Conservation (phyloP, 2,888 invertebrate genomes). For the Apotomis turbidana region DNA sequence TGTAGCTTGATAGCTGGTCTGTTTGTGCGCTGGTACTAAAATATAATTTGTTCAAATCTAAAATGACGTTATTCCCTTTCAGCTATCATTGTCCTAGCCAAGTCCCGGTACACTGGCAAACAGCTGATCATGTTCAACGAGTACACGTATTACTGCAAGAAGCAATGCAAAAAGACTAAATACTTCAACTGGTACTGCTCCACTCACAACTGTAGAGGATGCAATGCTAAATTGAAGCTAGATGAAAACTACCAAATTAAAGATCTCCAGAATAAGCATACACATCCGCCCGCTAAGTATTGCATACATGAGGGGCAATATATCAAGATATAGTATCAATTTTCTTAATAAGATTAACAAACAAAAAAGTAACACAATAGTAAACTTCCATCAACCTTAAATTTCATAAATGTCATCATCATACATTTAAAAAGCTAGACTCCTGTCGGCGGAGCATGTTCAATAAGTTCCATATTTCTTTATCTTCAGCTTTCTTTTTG, state of each 20-base stretch:
- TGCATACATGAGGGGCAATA: slow-evolving; percentile 67
- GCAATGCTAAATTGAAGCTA: slow-evolving; percentile 68
- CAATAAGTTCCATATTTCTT: too few relatives aligned
- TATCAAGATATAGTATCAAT: slow-evolving; percentile 54
- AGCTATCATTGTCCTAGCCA: slow-evolving; percentile 64
- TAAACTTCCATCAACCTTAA: too few relatives aligned
- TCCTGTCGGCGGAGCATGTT: too few relatives aligned
- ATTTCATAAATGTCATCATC: too few relatives aligned
- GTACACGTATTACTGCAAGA: slow-evolving; percentile 75
- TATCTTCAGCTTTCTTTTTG: too few relatives aligned
- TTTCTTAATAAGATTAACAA: background rate
- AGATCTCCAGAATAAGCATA: slow-evolving; percentile 61
- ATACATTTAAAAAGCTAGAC: too few relatives aligned
- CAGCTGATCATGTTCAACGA: slow-evolving; percentile 68
- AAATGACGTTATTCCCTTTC: slow-evolving; percentile 48
- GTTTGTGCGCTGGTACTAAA: background rate
- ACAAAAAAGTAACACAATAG: too few relatives aligned
- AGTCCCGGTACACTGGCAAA: slow-evolving; percentile 70
- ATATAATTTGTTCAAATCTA: background rate
- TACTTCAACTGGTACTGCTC: slow-evolving; percentile 74
- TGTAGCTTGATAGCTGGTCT: background rate
- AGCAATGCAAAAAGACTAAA: slow-evolving; percentile 65
- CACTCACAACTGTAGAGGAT: slow-evolving; percentile 72
- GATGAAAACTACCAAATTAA: slow-evolving; percentile 64
- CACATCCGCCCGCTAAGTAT: slow-evolving; percentile 69